Conservation (phyloP, 2,888 invertebrate genomes). For the Hyalella azteca region DNA sequence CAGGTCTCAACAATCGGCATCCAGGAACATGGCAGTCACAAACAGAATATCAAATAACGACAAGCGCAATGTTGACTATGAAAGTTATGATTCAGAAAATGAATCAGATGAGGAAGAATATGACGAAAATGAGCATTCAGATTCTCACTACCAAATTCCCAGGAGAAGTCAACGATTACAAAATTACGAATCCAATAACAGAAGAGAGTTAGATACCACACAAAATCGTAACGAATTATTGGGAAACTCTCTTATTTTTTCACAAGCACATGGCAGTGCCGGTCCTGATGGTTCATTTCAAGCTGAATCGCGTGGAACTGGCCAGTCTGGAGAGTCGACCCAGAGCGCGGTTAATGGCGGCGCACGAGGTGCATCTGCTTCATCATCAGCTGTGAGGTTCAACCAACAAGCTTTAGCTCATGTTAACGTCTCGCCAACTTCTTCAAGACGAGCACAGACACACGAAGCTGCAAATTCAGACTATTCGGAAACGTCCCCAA, state of each 20-base stretch:
- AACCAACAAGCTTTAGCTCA: conserved; percentile 16
- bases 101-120: not conserved
- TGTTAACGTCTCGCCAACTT: not conserved
- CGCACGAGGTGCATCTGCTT: not conserved
- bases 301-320: not conserved
- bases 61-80: not conserved
- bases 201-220: not conserved
- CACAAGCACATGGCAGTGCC: conserved; percentile 14
- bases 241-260: not conserved
- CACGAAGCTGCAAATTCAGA: not conserved
- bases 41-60: not conserved
- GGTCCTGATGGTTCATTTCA: conserved; percentile 17
- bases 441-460: not conserved
- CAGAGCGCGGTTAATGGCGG: not conserved
- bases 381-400: conserved; percentile 5
- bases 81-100: not conserved
- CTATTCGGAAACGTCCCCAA: not conserved
- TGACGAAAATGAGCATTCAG: not conserved
- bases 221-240: not conserved
- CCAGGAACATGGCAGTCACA: not conserved
- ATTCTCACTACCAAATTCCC: not conserved
- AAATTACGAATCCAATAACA: not conserved
- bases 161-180: not conserved
- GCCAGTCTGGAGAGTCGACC: not conserved
- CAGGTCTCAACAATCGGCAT: not conserved